These are phyloP conservation scores for Athalia cordata DNA, from an alignment of 2,888 invertebrate genomes.

Conservation along the genomic window DNA sequence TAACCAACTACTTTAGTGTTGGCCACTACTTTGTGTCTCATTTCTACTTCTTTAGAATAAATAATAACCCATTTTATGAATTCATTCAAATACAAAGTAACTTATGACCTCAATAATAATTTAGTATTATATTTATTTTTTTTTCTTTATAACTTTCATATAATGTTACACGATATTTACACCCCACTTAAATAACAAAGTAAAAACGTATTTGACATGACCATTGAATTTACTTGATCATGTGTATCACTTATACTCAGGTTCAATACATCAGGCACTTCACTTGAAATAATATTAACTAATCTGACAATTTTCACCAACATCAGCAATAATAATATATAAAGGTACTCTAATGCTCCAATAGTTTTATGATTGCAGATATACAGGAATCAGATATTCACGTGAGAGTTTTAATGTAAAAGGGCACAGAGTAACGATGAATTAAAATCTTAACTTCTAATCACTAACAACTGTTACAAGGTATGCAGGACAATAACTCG, in stretches of 20 bases:
- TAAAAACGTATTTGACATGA: constrained; percentile 22
- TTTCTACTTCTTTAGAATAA: not conserved
- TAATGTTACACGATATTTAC: constrained; percentile 42
- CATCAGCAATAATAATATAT: constrained; percentile 26
- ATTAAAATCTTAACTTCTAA: constrained; percentile 16
- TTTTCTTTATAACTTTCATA: constrained; percentile 21
- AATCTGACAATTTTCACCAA: constrained; percentile 12
- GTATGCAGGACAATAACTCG: not conserved
- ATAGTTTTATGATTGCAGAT: constrained; percentile 19
- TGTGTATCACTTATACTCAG: constrained; percentile 16
- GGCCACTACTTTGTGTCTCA: not conserved
- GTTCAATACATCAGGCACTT: constrained; percentile 35
- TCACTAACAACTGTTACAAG: constrained; percentile 8
- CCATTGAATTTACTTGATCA: not conserved
- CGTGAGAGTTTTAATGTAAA: not conserved
- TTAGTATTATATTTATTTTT: constrained; percentile 33
- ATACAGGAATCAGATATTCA: constrained; percentile 6
- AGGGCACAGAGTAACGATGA: not conserved
- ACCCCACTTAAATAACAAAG: constrained; percentile 37
- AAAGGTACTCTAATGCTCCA: constrained; percentile 6
- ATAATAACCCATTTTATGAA: constrained; percentile 36
- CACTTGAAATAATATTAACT: constrained; percentile 25
- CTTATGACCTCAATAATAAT: constrained; percentile 34
- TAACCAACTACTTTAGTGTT: not conserved
- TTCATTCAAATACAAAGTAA: constrained; percentile 29